These are phyloP conservation scores for Melopsittacus undulatus DNA, from an alignment of 2,797 vertebrate species.

Conservation along the genomic window DNA sequence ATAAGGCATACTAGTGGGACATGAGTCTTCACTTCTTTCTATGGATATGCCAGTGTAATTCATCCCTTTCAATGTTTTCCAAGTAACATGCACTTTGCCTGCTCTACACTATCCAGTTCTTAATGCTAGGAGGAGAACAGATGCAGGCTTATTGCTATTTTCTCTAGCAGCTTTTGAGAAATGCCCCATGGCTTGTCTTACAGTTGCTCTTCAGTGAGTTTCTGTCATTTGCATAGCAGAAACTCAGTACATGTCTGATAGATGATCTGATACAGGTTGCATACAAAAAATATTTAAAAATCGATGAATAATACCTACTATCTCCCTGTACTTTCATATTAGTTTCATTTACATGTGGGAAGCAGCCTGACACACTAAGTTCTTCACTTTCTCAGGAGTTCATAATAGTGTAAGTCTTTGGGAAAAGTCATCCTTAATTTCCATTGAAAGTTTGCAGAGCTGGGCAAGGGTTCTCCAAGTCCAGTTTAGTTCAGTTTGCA, in stretches of 20 bases:
- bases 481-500: not conserved
- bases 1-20: not conserved
- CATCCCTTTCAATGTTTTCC: not conserved
- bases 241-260: not conserved
- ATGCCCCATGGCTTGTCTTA: not conserved
- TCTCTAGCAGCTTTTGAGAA: not conserved
- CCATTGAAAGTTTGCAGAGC: not conserved
- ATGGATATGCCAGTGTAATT: not conserved
- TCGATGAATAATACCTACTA: not conserved
- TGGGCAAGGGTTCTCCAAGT: not conserved
- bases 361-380: not conserved
- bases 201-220: not conserved
- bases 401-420: not conserved
- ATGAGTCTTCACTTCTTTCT: not conserved
- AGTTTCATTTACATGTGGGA: not conserved
- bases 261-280: not conserved
- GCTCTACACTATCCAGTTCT: not conserved
- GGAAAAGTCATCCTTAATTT: not conserved
- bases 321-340: not conserved
- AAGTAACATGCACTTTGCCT: not conserved
- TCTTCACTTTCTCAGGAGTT: not conserved
- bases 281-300: not conserved
- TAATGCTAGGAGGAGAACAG: not conserved
- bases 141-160: not conserved
- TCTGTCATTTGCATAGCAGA: not conserved